Conservation (phyloP, 1,140 invertebrate species). For the Paralvinella palmiformis region DNA sequence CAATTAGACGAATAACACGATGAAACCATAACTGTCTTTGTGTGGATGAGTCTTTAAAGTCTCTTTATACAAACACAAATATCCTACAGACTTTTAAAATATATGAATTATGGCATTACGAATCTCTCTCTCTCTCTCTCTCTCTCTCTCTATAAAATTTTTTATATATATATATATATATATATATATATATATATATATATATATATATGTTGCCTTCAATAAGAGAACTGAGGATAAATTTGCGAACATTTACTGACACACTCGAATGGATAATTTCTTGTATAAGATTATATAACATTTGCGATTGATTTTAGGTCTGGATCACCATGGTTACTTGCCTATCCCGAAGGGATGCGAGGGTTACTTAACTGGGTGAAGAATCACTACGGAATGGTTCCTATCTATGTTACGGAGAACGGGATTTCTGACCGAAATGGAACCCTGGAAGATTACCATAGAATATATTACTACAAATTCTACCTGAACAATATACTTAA, state of each 20-base stretch:
- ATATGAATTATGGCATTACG: no score
- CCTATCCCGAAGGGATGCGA: conserved; percentile 11
- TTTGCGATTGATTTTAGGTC: background rate
- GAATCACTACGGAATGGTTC: conserved; percentile 21
- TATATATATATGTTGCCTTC: no score
- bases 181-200: no score
- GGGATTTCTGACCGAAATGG: conserved; percentile 12
- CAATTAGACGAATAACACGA: no score
- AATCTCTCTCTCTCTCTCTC: no score
- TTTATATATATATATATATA: no score
- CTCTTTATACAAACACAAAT: no score
- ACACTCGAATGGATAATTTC: background rate
- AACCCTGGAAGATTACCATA: conserved; percentile 22
- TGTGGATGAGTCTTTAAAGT: no score
- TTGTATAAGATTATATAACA: background rate
- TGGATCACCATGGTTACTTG: conserved; percentile 14
- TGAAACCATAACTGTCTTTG: no score
- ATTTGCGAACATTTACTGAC: background rate
- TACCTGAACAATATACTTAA: conserved; percentile 33
- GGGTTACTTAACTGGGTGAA: conserved; percentile 21
- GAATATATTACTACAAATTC: conserved; percentile 21
- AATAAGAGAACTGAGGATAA: no score
- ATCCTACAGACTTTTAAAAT: no score
- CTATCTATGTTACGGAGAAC: conserved; percentile 26
- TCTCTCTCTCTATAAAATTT: no score